Percentiles rank a stretch among this genome's conserved stretches.
These are phyloP conservation scores for Loris lydekkerianus DNA, from an alignment of 2,797 vertebrate genomes.

Conservation along the genomic window DNA sequence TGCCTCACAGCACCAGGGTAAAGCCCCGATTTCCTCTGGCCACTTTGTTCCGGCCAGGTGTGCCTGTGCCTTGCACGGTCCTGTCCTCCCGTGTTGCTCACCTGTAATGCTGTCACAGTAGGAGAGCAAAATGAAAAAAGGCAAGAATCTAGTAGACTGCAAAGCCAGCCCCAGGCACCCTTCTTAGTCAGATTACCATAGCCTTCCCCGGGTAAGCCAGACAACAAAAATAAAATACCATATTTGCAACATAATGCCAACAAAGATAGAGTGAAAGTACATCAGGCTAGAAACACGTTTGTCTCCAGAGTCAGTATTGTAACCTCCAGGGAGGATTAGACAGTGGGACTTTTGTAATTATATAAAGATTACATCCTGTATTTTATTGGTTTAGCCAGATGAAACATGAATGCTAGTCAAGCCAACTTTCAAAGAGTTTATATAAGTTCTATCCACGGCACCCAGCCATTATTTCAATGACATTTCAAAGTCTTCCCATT, in stretches of 20 bases:
- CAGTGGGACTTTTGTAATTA: neutral
- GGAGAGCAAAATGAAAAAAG: neutral
- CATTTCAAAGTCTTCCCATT: neutral
- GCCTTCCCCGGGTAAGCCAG: neutral
- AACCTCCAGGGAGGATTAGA: slow-evolving; percentile 55
- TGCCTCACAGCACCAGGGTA: too few species aligned
- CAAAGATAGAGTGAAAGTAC: neutral
- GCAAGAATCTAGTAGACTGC: neutral
- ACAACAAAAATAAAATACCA: slow-evolving; percentile 50
- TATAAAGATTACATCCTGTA: slow-evolving; percentile 29
- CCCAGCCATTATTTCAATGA: neutral
- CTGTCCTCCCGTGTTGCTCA: neutral
- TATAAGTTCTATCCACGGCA: neutral
- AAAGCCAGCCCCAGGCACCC: neutral
- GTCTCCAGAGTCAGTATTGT: neutral
- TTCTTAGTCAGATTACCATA: neutral
- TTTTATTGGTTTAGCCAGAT: slow-evolving; percentile 58
- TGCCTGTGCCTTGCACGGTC: accelerated
- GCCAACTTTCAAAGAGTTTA: slow-evolving; percentile 62
- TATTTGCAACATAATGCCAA: neutral
- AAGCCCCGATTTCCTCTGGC: neutral
- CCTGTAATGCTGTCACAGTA: neutral
- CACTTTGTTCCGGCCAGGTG: slow-evolving; percentile 5
- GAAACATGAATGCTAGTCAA: slow-evolving; percentile 7
- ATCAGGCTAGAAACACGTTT: neutral